phyloP scores from a whole-genome alignment of 2,888 invertebrate species.

The Eilema sororculum region DNA sequence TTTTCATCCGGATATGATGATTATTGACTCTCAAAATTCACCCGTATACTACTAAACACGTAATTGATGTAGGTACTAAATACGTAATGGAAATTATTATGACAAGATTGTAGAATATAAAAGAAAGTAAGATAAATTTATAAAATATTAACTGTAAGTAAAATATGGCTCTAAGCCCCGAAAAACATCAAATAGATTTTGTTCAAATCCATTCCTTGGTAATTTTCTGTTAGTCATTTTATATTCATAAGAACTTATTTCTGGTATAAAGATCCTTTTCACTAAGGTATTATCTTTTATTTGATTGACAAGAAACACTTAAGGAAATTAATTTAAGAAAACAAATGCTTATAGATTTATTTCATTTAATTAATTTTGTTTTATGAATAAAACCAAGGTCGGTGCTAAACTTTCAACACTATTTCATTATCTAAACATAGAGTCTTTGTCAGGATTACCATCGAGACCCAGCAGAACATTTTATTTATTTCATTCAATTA shows the following conservation, averaged over 20 bases:
- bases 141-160: not conserved
- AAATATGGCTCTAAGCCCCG: too few species aligned
- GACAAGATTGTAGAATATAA: too few species aligned
- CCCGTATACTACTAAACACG: too few species aligned
- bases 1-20: too few species aligned
- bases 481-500: conserved; percentile 47
- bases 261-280: not conserved
- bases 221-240: not conserved
- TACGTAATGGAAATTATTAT: too few species aligned
- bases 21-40: too few species aligned
- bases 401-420: conserved; percentile 51
- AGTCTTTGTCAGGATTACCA: conserved; percentile 50
- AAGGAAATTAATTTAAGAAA: too few species aligned
- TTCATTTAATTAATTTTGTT: not conserved
- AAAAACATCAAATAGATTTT: not conserved
- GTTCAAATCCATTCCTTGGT: not conserved
- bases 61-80: too few species aligned
- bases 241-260: not conserved
- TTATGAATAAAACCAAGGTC: conserved; percentile 43
- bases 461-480: conserved; percentile 37
- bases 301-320: not conserved
- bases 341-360: not conserved
- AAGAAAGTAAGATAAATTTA: not conserved
- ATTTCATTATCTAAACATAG: conserved; percentile 48
- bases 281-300: not conserved